Base-by-base conservation (phyloP, 1,140 invertebrate species). In the Bombus fervidus region DNA sequence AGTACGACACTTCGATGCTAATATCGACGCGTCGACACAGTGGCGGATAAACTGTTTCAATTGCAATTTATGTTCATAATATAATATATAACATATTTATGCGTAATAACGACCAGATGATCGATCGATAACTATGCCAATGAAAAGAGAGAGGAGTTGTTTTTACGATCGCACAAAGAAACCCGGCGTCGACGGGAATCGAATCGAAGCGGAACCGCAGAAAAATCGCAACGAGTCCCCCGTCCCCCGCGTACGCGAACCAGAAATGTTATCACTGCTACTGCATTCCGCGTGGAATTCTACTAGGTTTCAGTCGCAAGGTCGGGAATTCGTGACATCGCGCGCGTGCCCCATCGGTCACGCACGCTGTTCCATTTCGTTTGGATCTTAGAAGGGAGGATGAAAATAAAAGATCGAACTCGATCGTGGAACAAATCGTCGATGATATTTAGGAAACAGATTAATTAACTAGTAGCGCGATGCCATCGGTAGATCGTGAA, bases 271-370 rank as follows among this genome's bases (percentile, higher is more conserved):
- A 79, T 79, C 76, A 72, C 37, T 31, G n/a, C 18, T 53, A 39
- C 76, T 0, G 28, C 83, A 80, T 84, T 84, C 83, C 68, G 8
- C 18, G 47, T 25, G 69, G 76, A 84, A 84, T 84, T 84, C 83
- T 69, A 84, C 83, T 28, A 62, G 83, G 1, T 80, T 37, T 18
- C 75, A 43, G 53, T n/a, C 83, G 53, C 76, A 59, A 84, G 76
- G 43, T 84, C 66, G 66, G 22, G 34, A 83, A 83, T 83, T 78
- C 22, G 82, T 71, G 75, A 83, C 82, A 83, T 78, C 81, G 43
- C 39, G 66, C 37, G 34, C 41, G 62, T 31, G 43, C 28, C 12
- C 13, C 15, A 8, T 22, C 41, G 39, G 41, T 71, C 66, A 34
- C 34, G 59, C 25, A n/a, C 12, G 41, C 0, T 53, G 18, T 76